phyloP scores from a whole-genome alignment of 2,888 invertebrate species.

The Mellilla xanthometata region DNA sequence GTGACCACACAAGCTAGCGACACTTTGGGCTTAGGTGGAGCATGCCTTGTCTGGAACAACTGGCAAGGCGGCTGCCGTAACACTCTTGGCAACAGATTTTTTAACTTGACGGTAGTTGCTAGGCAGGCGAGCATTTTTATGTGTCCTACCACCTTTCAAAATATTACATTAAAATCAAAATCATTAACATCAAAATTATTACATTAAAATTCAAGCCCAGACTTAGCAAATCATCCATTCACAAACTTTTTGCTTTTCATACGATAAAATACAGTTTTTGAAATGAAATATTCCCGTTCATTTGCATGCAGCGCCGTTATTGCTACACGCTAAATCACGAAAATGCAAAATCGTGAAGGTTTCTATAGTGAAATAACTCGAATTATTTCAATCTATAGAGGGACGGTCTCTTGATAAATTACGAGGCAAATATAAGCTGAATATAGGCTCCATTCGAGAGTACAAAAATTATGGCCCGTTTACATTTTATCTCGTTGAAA shows the following conservation, averaged over 20 bases:
- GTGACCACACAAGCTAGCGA: no score
- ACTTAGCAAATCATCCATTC: constrained; percentile 26
- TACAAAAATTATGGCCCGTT: constrained; percentile 68
- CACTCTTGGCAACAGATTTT: no score
- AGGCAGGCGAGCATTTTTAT: no score
- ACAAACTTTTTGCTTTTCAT: constrained; percentile 26
- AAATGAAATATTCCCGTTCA: constrained; percentile 31
- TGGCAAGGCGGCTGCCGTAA: no score
- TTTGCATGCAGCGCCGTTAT: constrained; percentile 37
- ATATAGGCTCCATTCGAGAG: constrained; percentile 64
- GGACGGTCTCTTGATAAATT: constrained; percentile 49
- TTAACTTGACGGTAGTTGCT: no score
- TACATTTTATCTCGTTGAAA: constrained; percentile 63
- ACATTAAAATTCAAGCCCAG: constrained; percentile 20
- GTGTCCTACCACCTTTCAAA: no score
- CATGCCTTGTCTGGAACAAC: no score
- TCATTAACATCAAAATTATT: constrained; percentile 5
- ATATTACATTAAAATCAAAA: no score
- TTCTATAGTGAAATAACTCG: constrained; percentile 50
- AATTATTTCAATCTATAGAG: constrained; percentile 41
- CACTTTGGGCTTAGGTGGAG: no score
- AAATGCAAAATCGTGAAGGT: constrained; percentile 49
- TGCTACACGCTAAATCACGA: constrained; percentile 44
- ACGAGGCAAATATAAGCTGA: constrained; percentile 61
- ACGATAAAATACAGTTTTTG: constrained; percentile 30